phyloP scores from a whole-genome alignment of 2,888 invertebrate genomes.

The Malthinus flaveolus region DNA sequence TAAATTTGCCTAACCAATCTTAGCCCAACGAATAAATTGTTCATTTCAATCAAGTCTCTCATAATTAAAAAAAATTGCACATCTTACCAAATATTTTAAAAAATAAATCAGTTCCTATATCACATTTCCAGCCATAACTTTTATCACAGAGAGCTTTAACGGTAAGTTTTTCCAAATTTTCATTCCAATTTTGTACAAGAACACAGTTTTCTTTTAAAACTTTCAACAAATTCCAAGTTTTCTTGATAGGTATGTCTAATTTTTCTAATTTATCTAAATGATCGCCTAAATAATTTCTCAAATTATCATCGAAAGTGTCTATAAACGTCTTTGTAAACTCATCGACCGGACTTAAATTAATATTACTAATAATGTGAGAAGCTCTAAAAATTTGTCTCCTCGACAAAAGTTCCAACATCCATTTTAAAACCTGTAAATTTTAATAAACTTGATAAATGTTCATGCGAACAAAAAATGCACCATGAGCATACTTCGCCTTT shows the following conservation, averaged over 20 bases:
- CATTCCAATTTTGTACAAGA: conserved; percentile 7
- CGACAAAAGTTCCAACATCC: conserved; percentile 65
- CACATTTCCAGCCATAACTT: conserved; percentile 59
- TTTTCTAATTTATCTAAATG: conserved; percentile 61
- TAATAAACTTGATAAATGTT: conserved; percentile 1
- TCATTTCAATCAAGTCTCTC: too few species aligned
- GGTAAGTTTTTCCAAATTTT: conserved; percentile 56
- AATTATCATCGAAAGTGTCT: conserved; percentile 60
- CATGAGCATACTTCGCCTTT: conserved; percentile 57
- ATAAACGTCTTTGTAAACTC: conserved; percentile 63
- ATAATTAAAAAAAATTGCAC: not conserved
- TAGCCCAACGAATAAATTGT: too few species aligned
- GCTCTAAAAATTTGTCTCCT: conserved; percentile 68
- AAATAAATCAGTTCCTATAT: conserved; percentile 61
- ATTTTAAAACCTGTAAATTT: conserved; percentile 60
- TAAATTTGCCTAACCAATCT: too few species aligned
- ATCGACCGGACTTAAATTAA: conserved; percentile 61
- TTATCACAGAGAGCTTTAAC: conserved; percentile 55
- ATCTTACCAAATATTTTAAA: conserved; percentile 62
- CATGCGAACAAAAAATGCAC: conserved; percentile 3
- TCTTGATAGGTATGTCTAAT: conserved; percentile 46
- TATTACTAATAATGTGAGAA: conserved; percentile 65
- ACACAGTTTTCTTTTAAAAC: conserved; percentile 39
- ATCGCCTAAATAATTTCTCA: conserved; percentile 69
- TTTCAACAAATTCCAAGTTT: conserved; percentile 55